Evolutionary conservation across 2,113 vertebrate genomes (phyloP).

Genomic region (Corythornis vintsioides): DNA sequence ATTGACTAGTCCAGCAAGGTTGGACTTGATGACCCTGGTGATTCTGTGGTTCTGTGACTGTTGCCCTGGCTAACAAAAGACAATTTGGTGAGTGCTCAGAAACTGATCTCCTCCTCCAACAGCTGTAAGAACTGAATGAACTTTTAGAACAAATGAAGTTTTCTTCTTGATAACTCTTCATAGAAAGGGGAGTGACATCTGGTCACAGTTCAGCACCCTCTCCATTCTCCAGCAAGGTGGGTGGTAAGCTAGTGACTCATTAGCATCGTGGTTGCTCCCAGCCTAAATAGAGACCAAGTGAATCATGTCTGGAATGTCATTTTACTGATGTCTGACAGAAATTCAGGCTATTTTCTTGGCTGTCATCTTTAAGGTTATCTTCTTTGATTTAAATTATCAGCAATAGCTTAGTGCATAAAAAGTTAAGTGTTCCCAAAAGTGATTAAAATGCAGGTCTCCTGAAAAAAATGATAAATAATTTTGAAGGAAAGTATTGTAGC

Average conservation of each 20-base stretch:
- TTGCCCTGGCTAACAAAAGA: neutral
- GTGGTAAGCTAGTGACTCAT: neutral
- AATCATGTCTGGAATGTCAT: neutral
- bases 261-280: neutral
- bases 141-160: neutral
- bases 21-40: too few species aligned
- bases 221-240: neutral
- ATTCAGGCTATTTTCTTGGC: neutral
- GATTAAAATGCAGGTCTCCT: constrained; percentile 13
- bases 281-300: neutral
- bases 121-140: neutral
- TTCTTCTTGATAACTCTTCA: neutral
- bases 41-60: neutral
- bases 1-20: neutral
- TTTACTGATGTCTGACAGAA: neutral
- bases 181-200: neutral
- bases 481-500: neutral
- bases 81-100: neutral
- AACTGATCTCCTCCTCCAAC: neutral
- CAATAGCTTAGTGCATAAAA: neutral
- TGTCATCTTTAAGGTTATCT: neutral
- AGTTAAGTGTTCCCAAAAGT: neutral
- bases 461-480: neutral
- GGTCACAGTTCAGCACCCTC: neutral
- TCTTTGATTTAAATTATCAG: neutral